phyloP scores from a whole-genome alignment of 2,888 invertebrate species.

The Melanchra persicariae region DNA sequence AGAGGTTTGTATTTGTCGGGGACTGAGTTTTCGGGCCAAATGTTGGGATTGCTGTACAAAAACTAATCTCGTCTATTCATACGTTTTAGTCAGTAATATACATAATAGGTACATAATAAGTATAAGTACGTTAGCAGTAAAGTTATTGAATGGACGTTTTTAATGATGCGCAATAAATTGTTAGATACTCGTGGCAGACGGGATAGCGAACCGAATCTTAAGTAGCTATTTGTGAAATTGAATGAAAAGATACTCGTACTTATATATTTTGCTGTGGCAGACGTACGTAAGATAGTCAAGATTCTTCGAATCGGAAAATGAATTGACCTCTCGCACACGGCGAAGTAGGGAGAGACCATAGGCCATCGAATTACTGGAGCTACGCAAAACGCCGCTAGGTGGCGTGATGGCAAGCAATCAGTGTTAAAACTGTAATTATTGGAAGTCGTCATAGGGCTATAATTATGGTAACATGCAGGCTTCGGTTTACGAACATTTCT shows the following conservation, averaged over 20 bases:
- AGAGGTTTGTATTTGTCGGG: conserved; percentile 52
- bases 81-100: conserved; percentile 31
- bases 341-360: neutral
- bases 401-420: conserved; percentile 54
- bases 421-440: conserved; percentile 54
- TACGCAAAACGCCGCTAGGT: conserved; percentile 21
- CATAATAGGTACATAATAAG: neutral
- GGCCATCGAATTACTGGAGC: conserved; percentile 24
- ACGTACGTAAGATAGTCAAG: conserved; percentile 10
- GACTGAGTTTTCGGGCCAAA: conserved; percentile 40
- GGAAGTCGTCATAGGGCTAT: conserved; percentile 42
- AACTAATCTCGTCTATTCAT: conserved; percentile 36
- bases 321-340: conserved; percentile 35
- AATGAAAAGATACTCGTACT: conserved; percentile 42
- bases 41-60: conserved; percentile 39
- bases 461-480: conserved; percentile 32
- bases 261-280: conserved; percentile 28
- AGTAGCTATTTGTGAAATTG: conserved; percentile 53
- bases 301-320: conserved; percentile 8
- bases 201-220: conserved; percentile 44
- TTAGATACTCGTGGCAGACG: conserved; percentile 20
- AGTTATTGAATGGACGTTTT: conserved; percentile 43
- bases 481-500: conserved; percentile 31
- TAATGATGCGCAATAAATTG: conserved; percentile 49
- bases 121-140: conserved; percentile 11